These are phyloP conservation scores for Macrobrachium nipponense DNA, from an alignment of 1,140 invertebrate genomes.

Conservation along the genomic window DNA sequence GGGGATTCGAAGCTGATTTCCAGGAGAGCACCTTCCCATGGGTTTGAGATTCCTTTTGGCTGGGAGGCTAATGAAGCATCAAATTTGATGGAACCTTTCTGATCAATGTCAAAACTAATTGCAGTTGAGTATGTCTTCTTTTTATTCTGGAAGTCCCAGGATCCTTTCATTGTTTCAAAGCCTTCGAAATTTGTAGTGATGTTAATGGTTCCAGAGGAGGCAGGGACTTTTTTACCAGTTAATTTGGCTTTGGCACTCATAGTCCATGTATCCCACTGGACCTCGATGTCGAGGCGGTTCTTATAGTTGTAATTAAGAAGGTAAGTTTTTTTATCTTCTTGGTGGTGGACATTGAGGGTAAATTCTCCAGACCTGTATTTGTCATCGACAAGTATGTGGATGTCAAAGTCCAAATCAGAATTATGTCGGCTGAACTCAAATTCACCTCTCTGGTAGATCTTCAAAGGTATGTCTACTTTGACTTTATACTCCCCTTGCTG, in stretches of 20 bases:
- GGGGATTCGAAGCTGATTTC: conserved; percentile 32
- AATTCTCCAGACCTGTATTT: neutral
- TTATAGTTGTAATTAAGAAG: conserved; percentile 22
- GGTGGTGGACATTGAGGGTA: neutral
- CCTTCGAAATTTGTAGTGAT: conserved; percentile 34
- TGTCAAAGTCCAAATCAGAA: no score
- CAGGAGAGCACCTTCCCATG: conserved; percentile 17
- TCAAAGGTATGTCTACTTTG: no score
- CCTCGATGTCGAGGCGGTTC: conserved; percentile 22
- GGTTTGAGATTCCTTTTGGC: neutral
- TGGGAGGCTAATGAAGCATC: conserved; percentile 1
- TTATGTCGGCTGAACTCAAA: no score
- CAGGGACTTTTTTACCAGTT: neutral
- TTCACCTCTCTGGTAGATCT: no score
- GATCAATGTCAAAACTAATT: conserved; percentile 21
- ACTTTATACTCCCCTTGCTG: no score
- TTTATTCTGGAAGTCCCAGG: conserved; percentile 24
- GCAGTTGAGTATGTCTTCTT: conserved; percentile 7
- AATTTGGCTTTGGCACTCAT: conserved; percentile 11
- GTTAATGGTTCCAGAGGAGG: conserved; percentile 26
- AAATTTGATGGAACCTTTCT: neutral
- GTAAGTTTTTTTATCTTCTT: conserved; percentile 21
- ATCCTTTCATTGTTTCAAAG: conserved; percentile 26
- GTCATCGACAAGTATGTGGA: neutral
- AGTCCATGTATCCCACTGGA: conserved; percentile 33